Conservation (phyloP, 2,888 invertebrate species). For the Tineola bisselliella region DNA sequence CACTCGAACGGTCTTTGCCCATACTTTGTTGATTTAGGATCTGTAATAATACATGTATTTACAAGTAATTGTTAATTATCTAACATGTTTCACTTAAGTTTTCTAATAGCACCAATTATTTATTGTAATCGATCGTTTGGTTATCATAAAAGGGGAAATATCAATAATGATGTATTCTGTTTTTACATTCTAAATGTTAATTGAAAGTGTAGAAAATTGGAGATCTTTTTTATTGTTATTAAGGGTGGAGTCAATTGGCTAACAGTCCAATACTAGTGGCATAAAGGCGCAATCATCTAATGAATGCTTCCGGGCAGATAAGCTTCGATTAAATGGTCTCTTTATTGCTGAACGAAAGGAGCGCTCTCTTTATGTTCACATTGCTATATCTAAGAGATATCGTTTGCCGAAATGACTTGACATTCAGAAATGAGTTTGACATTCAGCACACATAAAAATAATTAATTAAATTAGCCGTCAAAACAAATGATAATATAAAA, state of each 20-base stretch:
- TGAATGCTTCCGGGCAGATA: slow-evolving; percentile 67
- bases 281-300: slow-evolving; percentile 66
- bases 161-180: not conserved
- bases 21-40: slow-evolving; percentile 47
- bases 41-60: slow-evolving; percentile 23
- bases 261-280: slow-evolving; percentile 40
- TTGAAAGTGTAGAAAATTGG: not conserved
- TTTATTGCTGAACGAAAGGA: slow-evolving; percentile 64
- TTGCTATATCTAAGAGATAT: slow-evolving; percentile 52
- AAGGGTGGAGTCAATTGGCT: slow-evolving; percentile 22
- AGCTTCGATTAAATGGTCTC: slow-evolving; percentile 67
- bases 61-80: not conserved
- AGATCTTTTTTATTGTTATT: not conserved
- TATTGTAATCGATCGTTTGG: not conserved
- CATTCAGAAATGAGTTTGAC: too few relatives aligned
- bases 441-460: too few relatives aligned
- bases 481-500: not conserved
- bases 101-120: not conserved
- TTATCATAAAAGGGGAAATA: not conserved
- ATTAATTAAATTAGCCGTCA: not conserved
- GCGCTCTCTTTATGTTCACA: slow-evolving; percentile 59
- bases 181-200: not conserved
- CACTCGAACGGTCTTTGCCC: slow-evolving; percentile 28
- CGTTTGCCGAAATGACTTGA: not conserved
- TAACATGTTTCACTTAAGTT: not conserved